Base-by-base conservation (phyloP, 2,113 vertebrate species). In the Lutjanus erythropterus region DNA sequence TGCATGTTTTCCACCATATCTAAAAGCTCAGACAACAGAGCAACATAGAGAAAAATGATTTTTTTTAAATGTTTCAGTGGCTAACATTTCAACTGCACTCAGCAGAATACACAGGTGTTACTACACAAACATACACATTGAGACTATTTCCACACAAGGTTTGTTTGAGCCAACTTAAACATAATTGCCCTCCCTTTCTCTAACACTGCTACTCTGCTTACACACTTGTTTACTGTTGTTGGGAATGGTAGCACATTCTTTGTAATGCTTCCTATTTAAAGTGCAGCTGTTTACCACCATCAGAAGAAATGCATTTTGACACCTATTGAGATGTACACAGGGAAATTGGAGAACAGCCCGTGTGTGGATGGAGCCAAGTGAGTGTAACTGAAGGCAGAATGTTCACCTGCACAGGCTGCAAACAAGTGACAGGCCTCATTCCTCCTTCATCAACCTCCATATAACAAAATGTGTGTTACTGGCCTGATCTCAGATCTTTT, bases 61-160 rank as follows among this genome's bases (percentile, higher is more conserved):
- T 0, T 31, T 39, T 50, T 52, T 16, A 50, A 12, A 52, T 52
- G 21, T 25, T 53, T 35, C 1, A 39, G 5, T 25, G 21, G 9
- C 29, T 1, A 23, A 53, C 10, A 33, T 19, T 23, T 2, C 21
- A 56, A 10, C 21, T 78, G 10, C 47, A 46, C 49, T 64, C 41
- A 64, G 29, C 49, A 27, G 29, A 64, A 42, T 14, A 69, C 25
- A 50, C 44, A 53, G 39, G 15, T 65, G 27, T 53, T 25, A 75
- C 5, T 18, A 16, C 25, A 41, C 27, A 64, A 18, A 14, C 37
- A 53, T 9, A 1, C 33, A 39, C 18, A 59, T 18, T 2, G 1
- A 68, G 37, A 27, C 5, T 70, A 25, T 55, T 42, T 29, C 15
- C 18, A 55, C 37, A 70, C 23, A 41, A 41, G 19, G 25, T 68